Percentiles rank a stretch among this genome's conserved stretches.
These are phyloP conservation scores for Liopterus haemorrhoidalis DNA, from an alignment of 2,888 invertebrate species.

Conservation along the genomic window DNA sequence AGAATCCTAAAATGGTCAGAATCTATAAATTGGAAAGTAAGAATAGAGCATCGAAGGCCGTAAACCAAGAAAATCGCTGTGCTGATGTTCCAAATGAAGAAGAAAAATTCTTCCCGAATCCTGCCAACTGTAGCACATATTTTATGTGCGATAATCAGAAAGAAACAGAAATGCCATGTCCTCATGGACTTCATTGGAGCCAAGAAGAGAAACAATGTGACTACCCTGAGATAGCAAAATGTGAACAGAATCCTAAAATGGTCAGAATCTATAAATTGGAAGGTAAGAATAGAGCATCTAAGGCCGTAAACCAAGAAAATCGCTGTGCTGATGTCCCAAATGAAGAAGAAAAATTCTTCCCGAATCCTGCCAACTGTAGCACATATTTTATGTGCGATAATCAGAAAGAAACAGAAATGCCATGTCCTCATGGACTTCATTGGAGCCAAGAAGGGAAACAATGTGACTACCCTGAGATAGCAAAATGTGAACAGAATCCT, in stretches of 20 bases:
- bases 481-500: slow-evolving; percentile 22
- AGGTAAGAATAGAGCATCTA: too few relatives aligned
- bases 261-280: too few relatives aligned
- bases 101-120: slow-evolving; percentile 9
- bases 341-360: slow-evolving; percentile 5
- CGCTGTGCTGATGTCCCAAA: slow-evolving; percentile 8
- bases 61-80: too few relatives aligned
- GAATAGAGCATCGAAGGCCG: neutral
- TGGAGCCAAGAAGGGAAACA: slow-evolving; percentile 19
- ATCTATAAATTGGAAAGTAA: slow-evolving; percentile 1
- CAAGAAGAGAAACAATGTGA: slow-evolving; percentile 4
- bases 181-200: slow-evolving; percentile 16
- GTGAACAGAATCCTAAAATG: slow-evolving; percentile 8
- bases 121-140: slow-evolving; percentile 14
- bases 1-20: neutral
- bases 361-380: slow-evolving; percentile 15
- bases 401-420: slow-evolving; percentile 11
- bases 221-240: slow-evolving; percentile 14
- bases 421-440: slow-evolving; percentile 22
- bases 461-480: slow-evolving; percentile 24
- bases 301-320: too few relatives aligned
- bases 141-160: slow-evolving; percentile 16
- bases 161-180: slow-evolving; percentile 13
- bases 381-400: slow-evolving; percentile 16
- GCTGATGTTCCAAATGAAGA: neutral